These are phyloP conservation scores for Byasa hedistus DNA, from an alignment of 2,888 invertebrate genomes.

Conservation along the genomic window DNA sequence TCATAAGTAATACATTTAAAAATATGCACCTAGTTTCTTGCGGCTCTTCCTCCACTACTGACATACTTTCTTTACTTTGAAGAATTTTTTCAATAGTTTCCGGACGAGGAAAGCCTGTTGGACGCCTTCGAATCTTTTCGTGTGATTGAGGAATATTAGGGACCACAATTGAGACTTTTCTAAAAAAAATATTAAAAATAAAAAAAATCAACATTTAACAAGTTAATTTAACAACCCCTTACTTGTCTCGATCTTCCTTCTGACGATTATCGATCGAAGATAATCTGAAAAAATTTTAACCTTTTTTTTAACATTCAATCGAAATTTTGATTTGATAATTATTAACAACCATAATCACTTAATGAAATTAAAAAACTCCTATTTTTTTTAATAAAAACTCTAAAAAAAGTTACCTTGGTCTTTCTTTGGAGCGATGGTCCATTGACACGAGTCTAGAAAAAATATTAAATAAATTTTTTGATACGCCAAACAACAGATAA, in stretches of 20 bases:
- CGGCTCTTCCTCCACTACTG: slow-evolving; percentile 37
- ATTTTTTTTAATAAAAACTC: background rate
- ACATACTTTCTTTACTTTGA: slow-evolving; percentile 30
- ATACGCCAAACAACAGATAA: background rate
- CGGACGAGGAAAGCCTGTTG: slow-evolving; percentile 54
- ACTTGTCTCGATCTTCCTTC: slow-evolving; percentile 42
- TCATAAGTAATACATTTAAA: background rate
- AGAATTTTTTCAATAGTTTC: slow-evolving; percentile 45
- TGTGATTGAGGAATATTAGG: slow-evolving; percentile 35
- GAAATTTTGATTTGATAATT: too few species aligned
- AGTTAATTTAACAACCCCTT: slow-evolving; percentile 32
- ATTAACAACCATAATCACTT: too few species aligned
- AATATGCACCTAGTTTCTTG: slow-evolving; percentile 7
- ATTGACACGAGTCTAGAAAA: slow-evolving; percentile 35
- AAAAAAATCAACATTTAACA: background rate
- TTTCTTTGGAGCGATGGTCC: slow-evolving; percentile 33
- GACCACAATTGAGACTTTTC: slow-evolving; percentile 53
- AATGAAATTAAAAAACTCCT: background rate
- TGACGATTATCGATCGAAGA: background rate
- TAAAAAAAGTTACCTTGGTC: background rate
- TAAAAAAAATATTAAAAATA: slow-evolving; percentile 38
- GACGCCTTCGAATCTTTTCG: slow-evolving; percentile 51
- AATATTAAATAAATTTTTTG: background rate
- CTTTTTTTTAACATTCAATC: too few species aligned
- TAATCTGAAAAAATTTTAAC: slow-evolving; percentile 1